Percentiles rank a stretch among this genome's conserved stretches.
Conservation (phyloP, 2,797 vertebrate species). For the Glossophaga mutica region DNA sequence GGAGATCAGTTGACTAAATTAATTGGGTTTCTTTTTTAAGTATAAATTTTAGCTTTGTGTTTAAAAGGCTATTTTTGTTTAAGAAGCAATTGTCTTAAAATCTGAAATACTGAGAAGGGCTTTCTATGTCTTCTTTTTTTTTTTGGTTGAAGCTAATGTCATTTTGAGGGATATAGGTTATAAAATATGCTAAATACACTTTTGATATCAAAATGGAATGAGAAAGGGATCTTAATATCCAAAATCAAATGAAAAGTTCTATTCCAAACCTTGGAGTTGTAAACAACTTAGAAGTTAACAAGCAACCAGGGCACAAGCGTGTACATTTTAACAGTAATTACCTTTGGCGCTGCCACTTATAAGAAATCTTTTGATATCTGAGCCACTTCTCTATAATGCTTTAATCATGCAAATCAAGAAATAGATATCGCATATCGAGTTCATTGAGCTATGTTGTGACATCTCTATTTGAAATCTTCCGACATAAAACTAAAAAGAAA, state of each 20-base stretch:
- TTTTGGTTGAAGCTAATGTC: conserved; percentile 43
- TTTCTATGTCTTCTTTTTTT: conserved; percentile 67
- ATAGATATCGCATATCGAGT: conserved; percentile 75
- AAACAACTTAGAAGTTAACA: conserved; percentile 72
- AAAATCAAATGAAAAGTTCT: conserved; percentile 70
- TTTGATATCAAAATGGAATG: conserved; percentile 59
- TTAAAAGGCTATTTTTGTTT: conserved; percentile 64
- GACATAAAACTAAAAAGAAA: conserved; percentile 40
- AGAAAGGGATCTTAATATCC: conserved; percentile 16
- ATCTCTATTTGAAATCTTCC: conserved; percentile 69
- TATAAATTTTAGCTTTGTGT: conserved; percentile 74
- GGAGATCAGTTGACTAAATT: conserved; percentile 72
- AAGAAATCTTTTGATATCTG: conserved; percentile 79
- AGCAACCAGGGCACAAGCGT: conserved; percentile 54
- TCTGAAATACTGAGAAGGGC: conserved; percentile 70
- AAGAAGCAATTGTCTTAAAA: conserved; percentile 74
- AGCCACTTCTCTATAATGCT: conserved; percentile 73
- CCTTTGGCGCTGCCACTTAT: conserved; percentile 73
- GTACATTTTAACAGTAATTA: conserved; percentile 78
- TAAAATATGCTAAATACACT: conserved; percentile 69
- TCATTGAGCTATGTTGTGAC: conserved; percentile 66
- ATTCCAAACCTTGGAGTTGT: conserved; percentile 52
- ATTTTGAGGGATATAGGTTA: conserved; percentile 49
- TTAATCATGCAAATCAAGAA: conserved; percentile 81
- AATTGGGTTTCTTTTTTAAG: conserved; percentile 59